Base-by-base conservation (phyloP, 2,888 invertebrate species). In the Argyresthia albistria region DNA sequence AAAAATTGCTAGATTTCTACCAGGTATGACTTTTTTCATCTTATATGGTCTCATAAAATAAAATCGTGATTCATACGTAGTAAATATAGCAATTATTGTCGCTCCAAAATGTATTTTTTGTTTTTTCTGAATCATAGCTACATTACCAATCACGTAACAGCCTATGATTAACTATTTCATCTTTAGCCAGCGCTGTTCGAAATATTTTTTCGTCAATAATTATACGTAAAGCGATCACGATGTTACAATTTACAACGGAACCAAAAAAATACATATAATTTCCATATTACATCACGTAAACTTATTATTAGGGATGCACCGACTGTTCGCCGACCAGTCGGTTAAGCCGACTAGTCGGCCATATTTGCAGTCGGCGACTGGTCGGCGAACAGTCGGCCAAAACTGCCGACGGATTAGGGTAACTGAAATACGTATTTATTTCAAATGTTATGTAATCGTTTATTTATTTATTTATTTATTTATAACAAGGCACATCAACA, bases 51-150 rank as follows among this genome's bases (percentile, higher is more conserved):
- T 43, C 25, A 11, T 39, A 50, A 50, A 50, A 11, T 39, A 50
- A 50, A 50, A 15, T 48, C 50, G 50, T 50, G 50, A 50, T 42
- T 50, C 50, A 50, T n/a, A 7, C n/a, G 25, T 43, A n/a, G 15
- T n/a, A 25, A 42, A 50, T 42, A 50, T 42, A 16, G 50, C 16
- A 50, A 50, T 50, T 50, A 42, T 35, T 47, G 50, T 25, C 14
- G 35, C 50, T 35, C 25, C 25, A 50, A 50, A 50, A 50, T 9
- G 50, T 50, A 50, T 37, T 48, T 48, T 48, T 48, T 15, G 25
- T 36, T 37, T 14, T 0, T 15, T 25, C 43, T 50, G 50, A 50
- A 16, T 50, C 50, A 50, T 50, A n/a, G n/a, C n/a, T n/a, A 50
- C 25, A 11, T 50, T 50, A 16, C 43, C 48, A 37, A 48, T n/a